Evolutionary conservation across 2,888 invertebrate genomes (phyloP), one percentile per base, ranked within the genome.

Genomic region (Synergus umbraculus): DNA sequence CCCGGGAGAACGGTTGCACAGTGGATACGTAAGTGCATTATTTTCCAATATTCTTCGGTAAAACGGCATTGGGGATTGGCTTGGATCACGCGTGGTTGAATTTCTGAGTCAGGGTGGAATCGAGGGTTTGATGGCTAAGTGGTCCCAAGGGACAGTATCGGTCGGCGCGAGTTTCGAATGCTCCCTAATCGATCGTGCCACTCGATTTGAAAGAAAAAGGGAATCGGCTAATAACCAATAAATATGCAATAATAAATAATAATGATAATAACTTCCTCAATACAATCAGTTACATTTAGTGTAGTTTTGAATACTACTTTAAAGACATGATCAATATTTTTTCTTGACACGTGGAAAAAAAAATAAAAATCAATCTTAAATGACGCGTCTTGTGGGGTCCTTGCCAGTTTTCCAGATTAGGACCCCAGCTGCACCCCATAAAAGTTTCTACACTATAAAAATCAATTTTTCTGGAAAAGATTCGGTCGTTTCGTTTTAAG

Each of bases 161-260:
- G 86, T 87, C 87, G 86, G 87, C 85, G 87, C 89, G 78, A 85
- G 80, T 86, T 87, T 89, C 88, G 86, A 89, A 88, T 81, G 87
- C 89, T 89, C 89, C 89, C 89, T 91, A 89, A 91, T 91, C 91
- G 89, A 90, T 89, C 88, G 85, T 84, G 85, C 85, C 82, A 29
- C 49, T 46, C 37, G 29, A 69, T 73, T 73, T 22, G 4, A 22
- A 60, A 60, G 60, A 13, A 18, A 18, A n/a, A 60, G 10, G 1
- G 18, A 60, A n/a, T 60, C 10, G 18, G 0, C 2, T 60, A 22
- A 22, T 60, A 18, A 22, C n/a, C 58, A 60, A 60, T 60, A 60
- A 60, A 60, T 60, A 60, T 60, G 22, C 10, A 22, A 12, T 29
- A 29, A 29, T 29, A 29, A 29, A 29, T 29, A 29, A 29, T 29